Evolutionary conservation across 2,888 invertebrate genomes (phyloP).

Genomic region (Leptopilina myrica): DNA sequence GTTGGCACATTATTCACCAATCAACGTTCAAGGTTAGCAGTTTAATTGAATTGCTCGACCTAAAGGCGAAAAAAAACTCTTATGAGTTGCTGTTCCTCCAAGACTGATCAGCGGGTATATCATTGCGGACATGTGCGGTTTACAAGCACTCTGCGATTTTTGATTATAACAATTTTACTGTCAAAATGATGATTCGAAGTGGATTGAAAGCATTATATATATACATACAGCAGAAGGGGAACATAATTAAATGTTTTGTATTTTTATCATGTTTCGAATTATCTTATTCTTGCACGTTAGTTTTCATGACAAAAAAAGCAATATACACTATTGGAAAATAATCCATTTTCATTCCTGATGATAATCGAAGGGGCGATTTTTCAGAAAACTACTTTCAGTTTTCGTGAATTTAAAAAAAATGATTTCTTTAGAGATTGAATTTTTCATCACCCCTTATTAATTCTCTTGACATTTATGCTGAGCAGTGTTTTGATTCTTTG

Average conservation of each 20-base stretch:
- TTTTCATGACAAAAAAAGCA: too few relatives aligned
- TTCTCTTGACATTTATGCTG: too few relatives aligned
- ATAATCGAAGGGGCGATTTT: too few relatives aligned
- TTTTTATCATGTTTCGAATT: not conserved
- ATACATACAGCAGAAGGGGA: too few relatives aligned
- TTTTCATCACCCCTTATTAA: too few relatives aligned
- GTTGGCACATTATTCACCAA: conserved; percentile 20
- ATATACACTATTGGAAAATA: too few relatives aligned
- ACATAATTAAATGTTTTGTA: not conserved
- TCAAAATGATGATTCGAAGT: conserved; percentile 16
- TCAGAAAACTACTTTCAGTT: too few relatives aligned
- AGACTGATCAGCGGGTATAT: not conserved
- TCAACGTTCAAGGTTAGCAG: conserved; percentile 20
- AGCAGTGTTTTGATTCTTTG: too few relatives aligned
- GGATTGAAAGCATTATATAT: too few relatives aligned
- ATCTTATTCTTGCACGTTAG: not conserved
- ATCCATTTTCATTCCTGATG: too few relatives aligned
- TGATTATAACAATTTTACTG: conserved; percentile 2
- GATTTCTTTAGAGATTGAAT: too few relatives aligned
- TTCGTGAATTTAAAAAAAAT: too few relatives aligned
- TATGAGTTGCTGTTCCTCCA: conserved; percentile 10
- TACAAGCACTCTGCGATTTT: not conserved
- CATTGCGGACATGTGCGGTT: not conserved
- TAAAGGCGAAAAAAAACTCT: not conserved
- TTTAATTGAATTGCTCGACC: conserved; percentile 31